phyloP scores from a whole-genome alignment of 2,888 invertebrate species.

The Heteromurus nitidus region DNA sequence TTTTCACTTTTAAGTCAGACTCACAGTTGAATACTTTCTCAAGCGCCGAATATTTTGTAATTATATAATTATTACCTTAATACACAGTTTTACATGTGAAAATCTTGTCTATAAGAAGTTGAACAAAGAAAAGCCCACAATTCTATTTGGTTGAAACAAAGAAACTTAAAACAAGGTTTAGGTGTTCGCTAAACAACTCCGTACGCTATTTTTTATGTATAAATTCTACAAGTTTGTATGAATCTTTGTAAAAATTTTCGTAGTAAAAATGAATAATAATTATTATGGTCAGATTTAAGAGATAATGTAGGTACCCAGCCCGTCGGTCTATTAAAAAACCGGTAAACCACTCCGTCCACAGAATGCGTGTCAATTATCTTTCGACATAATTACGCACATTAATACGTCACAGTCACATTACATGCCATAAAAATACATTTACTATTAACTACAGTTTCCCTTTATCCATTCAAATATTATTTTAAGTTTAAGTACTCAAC shows the following conservation, averaged over 20 bases:
- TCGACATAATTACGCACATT: background rate
- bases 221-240: too few relatives aligned
- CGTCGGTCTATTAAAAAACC: background rate
- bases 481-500: background rate
- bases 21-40: conserved; percentile 57
- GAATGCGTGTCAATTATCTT: background rate
- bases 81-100: too few relatives aligned
- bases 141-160: too few relatives aligned
- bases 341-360: conserved; percentile 13
- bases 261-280: too few relatives aligned
- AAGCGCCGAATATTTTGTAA: conserved; percentile 52
- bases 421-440: conserved; percentile 43
- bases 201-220: too few relatives aligned
- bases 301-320: conserved; percentile 53
- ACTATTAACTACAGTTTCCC: conserved; percentile 23
- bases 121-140: too few relatives aligned
- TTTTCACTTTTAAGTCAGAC: conserved; percentile 50
- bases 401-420: background rate
- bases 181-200: too few relatives aligned
- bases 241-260: too few relatives aligned
- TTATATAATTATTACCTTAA: too few relatives aligned
- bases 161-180: too few relatives aligned
- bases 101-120: too few relatives aligned
- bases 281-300: too few relatives aligned
- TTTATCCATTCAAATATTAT: background rate